A percentile compares a stretch with the other conserved stretches of the same genome.
Evolutionary conservation across 2,888 invertebrate species (phyloP).

Genomic region (Antheraea yamamai): DNA sequence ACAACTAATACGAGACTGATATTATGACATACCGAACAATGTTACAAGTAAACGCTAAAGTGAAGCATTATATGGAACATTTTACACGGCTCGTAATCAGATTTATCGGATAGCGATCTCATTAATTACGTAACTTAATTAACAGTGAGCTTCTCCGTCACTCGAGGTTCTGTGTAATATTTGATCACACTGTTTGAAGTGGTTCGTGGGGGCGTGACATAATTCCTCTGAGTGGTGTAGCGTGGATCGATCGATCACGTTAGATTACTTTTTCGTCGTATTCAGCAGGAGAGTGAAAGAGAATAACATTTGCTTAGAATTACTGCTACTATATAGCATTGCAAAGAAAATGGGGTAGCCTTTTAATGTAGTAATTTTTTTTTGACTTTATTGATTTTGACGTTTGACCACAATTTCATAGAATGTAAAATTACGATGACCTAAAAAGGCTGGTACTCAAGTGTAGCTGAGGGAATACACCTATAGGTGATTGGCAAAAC

Average conservation of each 20-base stretch:
- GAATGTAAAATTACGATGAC: too few species aligned
- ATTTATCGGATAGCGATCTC: conserved; percentile 14
- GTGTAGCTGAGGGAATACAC: too few species aligned
- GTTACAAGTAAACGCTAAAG: neutral
- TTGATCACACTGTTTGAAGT: conserved; percentile 10
- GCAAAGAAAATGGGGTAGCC: neutral
- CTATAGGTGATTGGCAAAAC: too few species aligned
- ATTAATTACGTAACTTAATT: conserved; percentile 12
- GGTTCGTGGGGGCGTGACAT: conserved; percentile 11
- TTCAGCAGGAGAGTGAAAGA: neutral
- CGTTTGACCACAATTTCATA: too few species aligned
- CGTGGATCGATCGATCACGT: conserved; percentile 8
- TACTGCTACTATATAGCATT: neutral
- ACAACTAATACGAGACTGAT: too few species aligned
- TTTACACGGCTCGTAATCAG: neutral
- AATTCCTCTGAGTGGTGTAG: conserved; percentile 1
- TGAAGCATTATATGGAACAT: neutral
- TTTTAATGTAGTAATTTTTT: too few species aligned
- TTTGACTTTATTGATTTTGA: too few species aligned
- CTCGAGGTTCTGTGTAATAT: conserved; percentile 8
- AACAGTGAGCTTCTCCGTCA: conserved; percentile 3
- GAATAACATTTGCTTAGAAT: neutral
- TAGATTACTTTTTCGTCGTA: neutral
- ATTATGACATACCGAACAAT: neutral
- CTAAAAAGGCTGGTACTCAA: too few species aligned